phyloP scores from a whole-genome alignment of 2,797 vertebrate genomes.

The Leucoraja ocellata region DNA sequence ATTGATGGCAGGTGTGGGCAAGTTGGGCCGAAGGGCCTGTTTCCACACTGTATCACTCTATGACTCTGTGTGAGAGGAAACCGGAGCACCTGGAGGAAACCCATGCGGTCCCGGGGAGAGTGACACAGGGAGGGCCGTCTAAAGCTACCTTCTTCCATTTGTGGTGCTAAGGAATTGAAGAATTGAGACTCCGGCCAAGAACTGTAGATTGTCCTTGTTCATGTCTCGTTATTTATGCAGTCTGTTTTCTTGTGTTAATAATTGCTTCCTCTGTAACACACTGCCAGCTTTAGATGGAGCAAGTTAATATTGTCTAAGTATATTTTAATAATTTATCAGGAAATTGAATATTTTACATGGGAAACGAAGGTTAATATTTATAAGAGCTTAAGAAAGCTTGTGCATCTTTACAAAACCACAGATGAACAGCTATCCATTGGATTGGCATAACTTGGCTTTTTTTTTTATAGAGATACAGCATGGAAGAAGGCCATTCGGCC shows the following conservation, averaged over 20 bases:
- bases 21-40: too few relatives aligned
- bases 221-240: background rate
- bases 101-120: too few relatives aligned
- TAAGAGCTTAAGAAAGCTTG: slow-evolving; percentile 4
- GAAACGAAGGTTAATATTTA: background rate
- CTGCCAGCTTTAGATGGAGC: background rate
- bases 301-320: background rate
- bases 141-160: too few relatives aligned
- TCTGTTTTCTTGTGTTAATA: background rate
- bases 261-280: background rate
- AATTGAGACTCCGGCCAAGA: background rate
- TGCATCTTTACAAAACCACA: background rate
- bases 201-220: background rate
- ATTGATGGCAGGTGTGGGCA: too few relatives aligned
- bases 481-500: too few relatives aligned
- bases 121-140: too few relatives aligned
- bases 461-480: too few relatives aligned
- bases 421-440: background rate
- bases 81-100: too few relatives aligned
- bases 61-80: too few relatives aligned
- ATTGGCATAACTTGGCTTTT: background rate
- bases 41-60: too few relatives aligned
- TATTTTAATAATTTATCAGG: slow-evolving; percentile 23
- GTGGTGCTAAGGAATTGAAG: background rate
- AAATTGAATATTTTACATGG: background rate